Conservation (phyloP, 2,797 vertebrate genomes). For the Lagorchestes hirsutus region DNA sequence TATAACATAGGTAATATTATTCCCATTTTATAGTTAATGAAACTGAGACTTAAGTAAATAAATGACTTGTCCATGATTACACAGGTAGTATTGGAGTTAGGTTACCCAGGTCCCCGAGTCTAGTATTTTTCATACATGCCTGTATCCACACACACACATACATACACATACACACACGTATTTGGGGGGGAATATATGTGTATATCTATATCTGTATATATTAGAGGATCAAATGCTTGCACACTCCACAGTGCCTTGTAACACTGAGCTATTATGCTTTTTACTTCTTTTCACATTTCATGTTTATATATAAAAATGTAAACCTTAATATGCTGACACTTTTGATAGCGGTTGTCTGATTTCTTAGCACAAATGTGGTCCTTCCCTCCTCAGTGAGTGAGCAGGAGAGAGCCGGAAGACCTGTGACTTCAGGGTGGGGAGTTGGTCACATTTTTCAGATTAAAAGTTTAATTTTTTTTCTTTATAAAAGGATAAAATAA, state of each 20-base stretch:
- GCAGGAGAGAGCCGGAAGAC: background rate
- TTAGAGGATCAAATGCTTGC: background rate
- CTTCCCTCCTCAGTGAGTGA: background rate
- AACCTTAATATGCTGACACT: background rate
- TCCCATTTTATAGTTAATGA: background rate
- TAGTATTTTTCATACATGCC: background rate
- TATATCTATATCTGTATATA: background rate
- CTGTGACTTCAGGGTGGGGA: background rate
- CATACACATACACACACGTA: background rate
- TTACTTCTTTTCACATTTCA: background rate
- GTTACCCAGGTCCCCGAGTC: background rate
- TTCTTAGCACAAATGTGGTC: background rate
- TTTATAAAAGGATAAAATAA: background rate
- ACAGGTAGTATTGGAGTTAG: background rate
- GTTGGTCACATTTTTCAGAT: background rate
- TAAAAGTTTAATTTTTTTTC: background rate
- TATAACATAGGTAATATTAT: background rate
- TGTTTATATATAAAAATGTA: background rate
- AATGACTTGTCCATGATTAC: background rate
- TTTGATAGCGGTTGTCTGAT: background rate
- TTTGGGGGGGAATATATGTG: no score
- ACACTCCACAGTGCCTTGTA: background rate
- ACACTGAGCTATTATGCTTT: background rate
- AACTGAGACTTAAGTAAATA: background rate
- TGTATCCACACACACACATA: background rate